Base-by-base conservation (phyloP, 2,888 invertebrate genomes). In the Sycophila texana region DNA sequence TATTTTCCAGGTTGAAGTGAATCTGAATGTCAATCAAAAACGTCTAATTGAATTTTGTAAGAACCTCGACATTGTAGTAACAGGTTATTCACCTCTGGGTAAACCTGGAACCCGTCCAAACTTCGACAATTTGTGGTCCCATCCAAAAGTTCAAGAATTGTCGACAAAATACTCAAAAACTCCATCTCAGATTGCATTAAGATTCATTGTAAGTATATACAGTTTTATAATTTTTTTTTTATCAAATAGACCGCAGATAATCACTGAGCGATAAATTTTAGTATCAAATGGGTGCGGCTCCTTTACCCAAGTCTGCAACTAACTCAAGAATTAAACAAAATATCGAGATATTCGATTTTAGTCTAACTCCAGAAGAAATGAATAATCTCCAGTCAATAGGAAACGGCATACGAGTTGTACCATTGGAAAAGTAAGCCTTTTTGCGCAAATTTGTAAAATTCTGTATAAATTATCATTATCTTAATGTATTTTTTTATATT, bases 11-110 rank as follows among this genome's bases (percentile, higher is more conserved):
- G 91, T 96, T 81, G 97, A 97, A 90, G 93, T 95, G 83, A 95
- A 95, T 88, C 94, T 96, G 0, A 96, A 96, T 89, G 89, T 96
- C 49, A 94, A 93, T 83, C 96, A 97, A 88, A 91, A 91, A 30
- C 93, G 93, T 58, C 89, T 97, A 13, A 93, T 94, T 68, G 93
- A 93, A 2, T 95, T 93, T 88, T 95, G 96, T 88, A 92, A 93
- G 74, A 91, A 93, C 0, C 93, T 93, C 14, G 93, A 92, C 71
- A 94, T 97, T 74, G 90, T 91, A 2, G 88, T 97, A 1, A 96
- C 95, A 0, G 97, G 95, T 0, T 98, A 96, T 91, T 95, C 95
- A 83, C 96, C 96, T 0, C 91, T 97, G 26, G 96, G 95, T 12
- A 94, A 95, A 0, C 95, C 96, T 4, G 96, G 95, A 93, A 95